Evolutionary conservation across 2,797 vertebrate species (phyloP).

Genomic region (Holocentrus rufus): DNA sequence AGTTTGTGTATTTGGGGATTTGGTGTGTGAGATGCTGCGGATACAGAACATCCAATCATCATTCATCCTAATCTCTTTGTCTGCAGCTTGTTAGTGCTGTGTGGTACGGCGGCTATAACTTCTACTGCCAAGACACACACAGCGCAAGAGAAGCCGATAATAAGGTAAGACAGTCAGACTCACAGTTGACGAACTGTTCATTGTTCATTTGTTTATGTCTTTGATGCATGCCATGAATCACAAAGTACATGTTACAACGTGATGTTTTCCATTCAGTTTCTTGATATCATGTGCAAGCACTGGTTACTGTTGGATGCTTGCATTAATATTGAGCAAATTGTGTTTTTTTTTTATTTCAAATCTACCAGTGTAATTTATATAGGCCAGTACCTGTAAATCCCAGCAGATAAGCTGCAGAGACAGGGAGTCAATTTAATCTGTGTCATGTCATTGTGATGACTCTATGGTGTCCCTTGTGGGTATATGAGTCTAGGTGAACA

Average conservation of each 20-base stretch:
- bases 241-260: not conserved
- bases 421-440: slow-evolving; percentile 61
- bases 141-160: slow-evolving; percentile 87
- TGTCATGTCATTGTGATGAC: slow-evolving; percentile 52
- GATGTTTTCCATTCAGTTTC: not conserved
- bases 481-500: slow-evolving; percentile 47
- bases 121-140: slow-evolving; percentile 94
- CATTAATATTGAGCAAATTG: not conserved
- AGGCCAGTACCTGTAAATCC: slow-evolving; percentile 59
- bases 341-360: slow-evolving; percentile 19
- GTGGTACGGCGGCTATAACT: slow-evolving; percentile 90
- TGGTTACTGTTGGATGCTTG: not conserved
- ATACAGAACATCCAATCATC: not conserved
- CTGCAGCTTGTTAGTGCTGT: slow-evolving; percentile 87
- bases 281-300: not conserved
- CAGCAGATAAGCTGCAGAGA: slow-evolving; percentile 58
- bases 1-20: not conserved
- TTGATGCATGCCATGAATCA: not conserved
- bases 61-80: slow-evolving; percentile 45
- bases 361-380: slow-evolving; percentile 39
- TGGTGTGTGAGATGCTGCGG: not conserved
- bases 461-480: slow-evolving; percentile 29
- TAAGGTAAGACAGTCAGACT: slow-evolving; percentile 84
- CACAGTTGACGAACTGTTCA: not conserved
- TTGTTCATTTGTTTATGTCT: not conserved